These are phyloP conservation scores for Oryzias dopingdopingensis DNA, from an alignment of 2,797 vertebrate species.

Conservation along the genomic window DNA sequence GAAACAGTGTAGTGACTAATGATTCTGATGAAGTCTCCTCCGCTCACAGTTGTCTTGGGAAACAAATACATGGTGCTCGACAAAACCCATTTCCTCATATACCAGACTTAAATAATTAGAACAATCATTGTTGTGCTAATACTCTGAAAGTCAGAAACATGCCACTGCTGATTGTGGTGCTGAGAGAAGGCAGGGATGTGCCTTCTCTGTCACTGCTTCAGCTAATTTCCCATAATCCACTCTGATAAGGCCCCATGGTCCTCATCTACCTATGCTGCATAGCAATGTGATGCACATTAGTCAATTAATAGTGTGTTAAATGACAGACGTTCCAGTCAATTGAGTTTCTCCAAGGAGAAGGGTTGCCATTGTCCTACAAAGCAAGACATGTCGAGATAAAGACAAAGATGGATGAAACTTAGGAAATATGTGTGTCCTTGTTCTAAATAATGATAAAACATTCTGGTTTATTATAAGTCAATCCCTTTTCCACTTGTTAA, in stretches of 20 bases:
- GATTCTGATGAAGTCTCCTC: constrained; percentile 69
- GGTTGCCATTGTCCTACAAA: constrained; percentile 56
- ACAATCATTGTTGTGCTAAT: constrained; percentile 77
- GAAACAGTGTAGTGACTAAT: constrained; percentile 73
- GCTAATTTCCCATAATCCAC: constrained; percentile 82
- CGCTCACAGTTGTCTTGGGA: constrained; percentile 69
- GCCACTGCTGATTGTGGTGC: constrained; percentile 57
- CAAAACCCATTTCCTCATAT: constrained; percentile 75
- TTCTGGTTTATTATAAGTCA: constrained; percentile 2
- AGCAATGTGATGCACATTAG: constrained; percentile 89
- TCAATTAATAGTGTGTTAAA: constrained; percentile 99
- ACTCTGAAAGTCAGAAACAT: constrained; percentile 68
- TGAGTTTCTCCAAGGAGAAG: constrained; percentile 83
- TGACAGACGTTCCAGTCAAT: constrained; percentile 93
- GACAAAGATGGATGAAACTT: constrained; percentile 36
- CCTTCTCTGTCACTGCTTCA: constrained; percentile 55
- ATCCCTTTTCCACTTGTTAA: constrained; percentile 3
- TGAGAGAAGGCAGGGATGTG: constrained; percentile 41
- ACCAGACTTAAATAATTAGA: constrained; percentile 76
- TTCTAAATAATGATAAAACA: constrained; percentile 21
- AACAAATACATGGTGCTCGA: constrained; percentile 66
- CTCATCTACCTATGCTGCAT: constrained; percentile 82
- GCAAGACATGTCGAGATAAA: constrained; percentile 42
- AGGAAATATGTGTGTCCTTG: constrained; percentile 9
- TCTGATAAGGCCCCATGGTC: constrained; percentile 81